These are phyloP conservation scores for Pogonomyrmex californicus DNA, from an alignment of 1,140 invertebrate genomes.

Conservation along the genomic window DNA sequence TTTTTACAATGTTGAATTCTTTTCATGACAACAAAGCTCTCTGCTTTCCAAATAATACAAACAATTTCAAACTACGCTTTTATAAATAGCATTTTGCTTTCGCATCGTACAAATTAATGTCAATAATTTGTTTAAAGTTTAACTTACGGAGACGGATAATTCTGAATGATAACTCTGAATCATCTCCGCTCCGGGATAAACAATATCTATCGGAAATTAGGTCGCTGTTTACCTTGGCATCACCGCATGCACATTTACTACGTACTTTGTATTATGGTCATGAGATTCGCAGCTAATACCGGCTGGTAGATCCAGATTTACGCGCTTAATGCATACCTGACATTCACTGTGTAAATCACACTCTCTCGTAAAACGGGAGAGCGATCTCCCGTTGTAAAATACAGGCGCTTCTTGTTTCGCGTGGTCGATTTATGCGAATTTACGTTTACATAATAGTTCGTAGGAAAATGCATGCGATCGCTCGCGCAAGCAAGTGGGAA, in stretches of 20 bases:
- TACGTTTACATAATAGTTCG: conserved; percentile 50
- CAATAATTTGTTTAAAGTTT: background rate
- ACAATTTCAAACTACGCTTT: conserved; percentile 5
- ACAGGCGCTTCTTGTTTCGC: conserved; percentile 47
- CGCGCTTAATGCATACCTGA: conserved; percentile 55
- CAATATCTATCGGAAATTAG: conserved; percentile 42
- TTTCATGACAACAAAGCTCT: background rate
- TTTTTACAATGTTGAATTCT: background rate
- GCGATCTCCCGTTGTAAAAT: conserved; percentile 32
- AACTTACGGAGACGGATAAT: background rate
- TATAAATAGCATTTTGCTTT: background rate
- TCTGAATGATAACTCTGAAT: background rate
- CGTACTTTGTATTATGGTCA: conserved; percentile 38
- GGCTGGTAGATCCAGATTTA: conserved; percentile 47
- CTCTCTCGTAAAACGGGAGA: conserved; percentile 45
- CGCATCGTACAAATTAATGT: background rate
- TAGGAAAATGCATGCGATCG: conserved; percentile 14
- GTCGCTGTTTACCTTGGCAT: conserved; percentile 25
- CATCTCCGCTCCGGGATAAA: conserved; percentile 18
- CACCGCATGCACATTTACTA: background rate
- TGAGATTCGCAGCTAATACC: conserved; percentile 47
- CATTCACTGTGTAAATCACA: conserved; percentile 48
- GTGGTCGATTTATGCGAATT: conserved; percentile 56
- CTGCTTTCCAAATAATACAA: background rate
- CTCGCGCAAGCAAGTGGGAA: background rate